Percentiles rank a stretch among this genome's conserved stretches.
These are phyloP conservation scores for Drosophila seguyi DNA, from an alignment of 1,140 invertebrate species.

Conservation along the genomic window DNA sequence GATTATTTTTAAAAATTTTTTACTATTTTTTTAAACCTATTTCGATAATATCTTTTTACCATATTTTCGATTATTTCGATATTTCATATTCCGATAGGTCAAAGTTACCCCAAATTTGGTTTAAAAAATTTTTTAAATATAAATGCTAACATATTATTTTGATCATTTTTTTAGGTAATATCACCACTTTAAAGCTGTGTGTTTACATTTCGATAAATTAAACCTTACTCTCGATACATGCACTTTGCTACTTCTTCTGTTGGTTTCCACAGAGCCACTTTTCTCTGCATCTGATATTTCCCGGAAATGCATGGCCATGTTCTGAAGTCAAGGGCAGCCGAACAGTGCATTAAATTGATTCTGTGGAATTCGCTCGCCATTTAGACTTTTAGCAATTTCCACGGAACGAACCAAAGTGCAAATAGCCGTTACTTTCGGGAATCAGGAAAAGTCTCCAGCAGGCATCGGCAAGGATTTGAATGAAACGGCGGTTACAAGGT, in stretches of 20 bases:
- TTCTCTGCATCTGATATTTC: background rate
- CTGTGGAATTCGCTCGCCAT: background rate
- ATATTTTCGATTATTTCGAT: too few species aligned
- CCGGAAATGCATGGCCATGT: background rate
- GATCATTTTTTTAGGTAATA: too few species aligned
- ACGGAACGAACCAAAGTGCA: background rate
- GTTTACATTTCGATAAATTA: background rate
- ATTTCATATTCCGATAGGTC: too few species aligned
- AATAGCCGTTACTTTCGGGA: constrained; percentile 9
- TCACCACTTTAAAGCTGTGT: too few species aligned
- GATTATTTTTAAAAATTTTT: too few species aligned
- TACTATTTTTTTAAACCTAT: too few species aligned
- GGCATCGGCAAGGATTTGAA: constrained; percentile 22
- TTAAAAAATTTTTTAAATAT: too few species aligned
- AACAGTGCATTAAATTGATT: background rate
- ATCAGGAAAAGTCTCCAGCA: constrained; percentile 8
- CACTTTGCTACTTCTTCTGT: background rate
- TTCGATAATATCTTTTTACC: too few species aligned
- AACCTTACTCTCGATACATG: background rate
- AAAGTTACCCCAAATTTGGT: too few species aligned
- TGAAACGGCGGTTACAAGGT: constrained; percentile 33
- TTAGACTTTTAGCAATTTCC: background rate
- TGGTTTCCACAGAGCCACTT: too few species aligned
- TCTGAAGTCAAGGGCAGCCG: background rate
- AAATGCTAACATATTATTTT: too few species aligned